Conservation (phyloP, 2,888 invertebrate species). For the Marronus borbonicus region DNA sequence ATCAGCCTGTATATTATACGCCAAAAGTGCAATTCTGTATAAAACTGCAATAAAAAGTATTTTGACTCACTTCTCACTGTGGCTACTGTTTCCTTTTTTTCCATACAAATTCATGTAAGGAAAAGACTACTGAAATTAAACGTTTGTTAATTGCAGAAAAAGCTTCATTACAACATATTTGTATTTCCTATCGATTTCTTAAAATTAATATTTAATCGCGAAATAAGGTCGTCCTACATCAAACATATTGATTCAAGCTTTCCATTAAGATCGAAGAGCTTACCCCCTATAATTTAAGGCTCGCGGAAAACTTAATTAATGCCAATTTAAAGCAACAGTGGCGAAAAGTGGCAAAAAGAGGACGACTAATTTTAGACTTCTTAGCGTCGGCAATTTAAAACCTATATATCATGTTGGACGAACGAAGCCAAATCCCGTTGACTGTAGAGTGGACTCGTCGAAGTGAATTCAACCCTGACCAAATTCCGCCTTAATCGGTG, state of each 20-base stretch:
- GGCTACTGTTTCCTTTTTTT: not conserved
- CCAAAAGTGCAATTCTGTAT: too few relatives aligned
- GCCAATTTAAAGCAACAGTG: slow-evolving; percentile 1
- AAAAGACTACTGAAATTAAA: not conserved
- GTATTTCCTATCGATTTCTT: not conserved
- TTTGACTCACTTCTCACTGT: not conserved
- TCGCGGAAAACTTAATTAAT: slow-evolving; percentile 28
- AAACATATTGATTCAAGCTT: slow-evolving; percentile 4
- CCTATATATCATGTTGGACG: slow-evolving; percentile 11
- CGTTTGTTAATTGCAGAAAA: not conserved
- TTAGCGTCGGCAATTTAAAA: slow-evolving; percentile 25
- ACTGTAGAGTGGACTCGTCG: not conserved
- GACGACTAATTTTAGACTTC: slow-evolving; percentile 14
- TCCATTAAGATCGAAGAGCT: not conserved
- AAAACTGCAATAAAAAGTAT: not conserved
- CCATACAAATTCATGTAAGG: not conserved
- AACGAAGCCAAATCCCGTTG: not conserved
- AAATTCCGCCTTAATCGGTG: not conserved
- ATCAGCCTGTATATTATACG: too few relatives aligned
- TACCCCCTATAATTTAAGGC: slow-evolving; percentile 14
- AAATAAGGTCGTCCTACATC: not conserved
- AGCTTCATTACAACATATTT: not conserved
- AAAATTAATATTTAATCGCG: not conserved
- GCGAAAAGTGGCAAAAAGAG: too few relatives aligned
- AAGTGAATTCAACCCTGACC: not conserved